Evolutionary conservation across 2,888 invertebrate species (phyloP).

Genomic region (Galerucella calmariensis): DNA sequence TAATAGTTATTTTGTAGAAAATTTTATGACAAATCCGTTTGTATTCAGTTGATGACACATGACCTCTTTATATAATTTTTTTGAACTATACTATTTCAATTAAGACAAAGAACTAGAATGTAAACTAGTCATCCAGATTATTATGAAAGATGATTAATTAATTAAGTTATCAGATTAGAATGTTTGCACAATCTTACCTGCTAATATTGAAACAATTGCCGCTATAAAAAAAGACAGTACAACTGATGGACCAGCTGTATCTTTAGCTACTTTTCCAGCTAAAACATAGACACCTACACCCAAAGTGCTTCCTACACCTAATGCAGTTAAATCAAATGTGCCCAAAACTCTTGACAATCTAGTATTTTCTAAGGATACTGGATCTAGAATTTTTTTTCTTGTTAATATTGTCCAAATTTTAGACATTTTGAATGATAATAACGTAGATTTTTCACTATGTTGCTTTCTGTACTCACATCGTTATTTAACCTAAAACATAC

Average conservation of each 20-base stretch:
- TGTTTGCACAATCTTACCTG: constrained; percentile 70
- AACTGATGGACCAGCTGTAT: constrained; percentile 86
- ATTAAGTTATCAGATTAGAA: constrained; percentile 18
- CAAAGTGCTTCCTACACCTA: constrained; percentile 85
- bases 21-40: neutral
- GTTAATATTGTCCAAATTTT: constrained; percentile 59
- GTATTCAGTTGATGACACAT: neutral
- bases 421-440: constrained; percentile 46
- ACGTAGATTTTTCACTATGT: constrained; percentile 6
- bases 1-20: constrained; percentile 6
- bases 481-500: constrained; percentile 23
- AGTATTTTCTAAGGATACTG: constrained; percentile 58
- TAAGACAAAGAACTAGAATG: neutral
- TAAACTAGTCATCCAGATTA: neutral
- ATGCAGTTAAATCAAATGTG: constrained; percentile 83
- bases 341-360: constrained; percentile 78
- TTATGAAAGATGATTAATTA: neutral
- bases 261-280: constrained; percentile 84
- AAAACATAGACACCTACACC: constrained; percentile 93
- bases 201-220: constrained; percentile 88
- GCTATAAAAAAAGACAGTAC: constrained; percentile 87
- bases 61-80: neutral
- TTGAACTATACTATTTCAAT: neutral
- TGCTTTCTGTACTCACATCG: constrained; percentile 16
- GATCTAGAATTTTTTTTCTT: constrained; percentile 59